Conservation (phyloP, 2,888 invertebrate species). For the Drosophila formosana region DNA sequence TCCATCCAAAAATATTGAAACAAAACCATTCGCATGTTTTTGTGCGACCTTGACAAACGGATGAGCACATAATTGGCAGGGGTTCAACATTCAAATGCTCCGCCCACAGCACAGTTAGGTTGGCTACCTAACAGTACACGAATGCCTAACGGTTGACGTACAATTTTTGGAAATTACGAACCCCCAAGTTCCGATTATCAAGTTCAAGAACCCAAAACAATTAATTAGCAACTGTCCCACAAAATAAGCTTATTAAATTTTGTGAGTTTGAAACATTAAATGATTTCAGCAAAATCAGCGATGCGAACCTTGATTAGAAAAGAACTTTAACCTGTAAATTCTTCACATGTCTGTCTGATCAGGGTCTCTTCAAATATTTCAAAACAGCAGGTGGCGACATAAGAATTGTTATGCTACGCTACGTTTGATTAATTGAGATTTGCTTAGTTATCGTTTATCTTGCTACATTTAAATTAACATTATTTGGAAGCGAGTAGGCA, state of each 20-base stretch:
- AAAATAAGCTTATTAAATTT: slow-evolving; percentile 15
- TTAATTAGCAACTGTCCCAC: slow-evolving; percentile 21
- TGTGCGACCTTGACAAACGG: slow-evolving; percentile 62
- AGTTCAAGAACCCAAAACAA: slow-evolving; percentile 38
- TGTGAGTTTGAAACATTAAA: neutral
- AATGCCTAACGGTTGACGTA: slow-evolving; percentile 3
- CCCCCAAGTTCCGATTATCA: slow-evolving; percentile 24
- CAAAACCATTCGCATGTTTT: slow-evolving; percentile 25
- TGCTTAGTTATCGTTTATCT: neutral
- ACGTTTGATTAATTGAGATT: slow-evolving; percentile 30
- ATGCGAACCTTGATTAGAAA: slow-evolving; percentile 14
- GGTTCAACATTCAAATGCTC: slow-evolving; percentile 38
- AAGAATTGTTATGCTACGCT: slow-evolving; percentile 28
- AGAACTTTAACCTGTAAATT: slow-evolving; percentile 8
- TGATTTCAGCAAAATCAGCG: neutral
- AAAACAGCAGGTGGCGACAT: slow-evolving; percentile 30
- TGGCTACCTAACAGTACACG: slow-evolving; percentile 6
- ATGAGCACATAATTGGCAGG: slow-evolving; percentile 65
- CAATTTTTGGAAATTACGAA: neutral
- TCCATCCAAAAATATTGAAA: slow-evolving; percentile 40
- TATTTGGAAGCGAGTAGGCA: neutral
- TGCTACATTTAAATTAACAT: slow-evolving; percentile 25
- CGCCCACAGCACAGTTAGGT: slow-evolving; percentile 17
- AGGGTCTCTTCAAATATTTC: slow-evolving; percentile 34
- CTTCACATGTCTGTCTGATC: slow-evolving; percentile 19